Conservation (phyloP, 2,797 vertebrate species). For the Arctocebus calabarensis region DNA sequence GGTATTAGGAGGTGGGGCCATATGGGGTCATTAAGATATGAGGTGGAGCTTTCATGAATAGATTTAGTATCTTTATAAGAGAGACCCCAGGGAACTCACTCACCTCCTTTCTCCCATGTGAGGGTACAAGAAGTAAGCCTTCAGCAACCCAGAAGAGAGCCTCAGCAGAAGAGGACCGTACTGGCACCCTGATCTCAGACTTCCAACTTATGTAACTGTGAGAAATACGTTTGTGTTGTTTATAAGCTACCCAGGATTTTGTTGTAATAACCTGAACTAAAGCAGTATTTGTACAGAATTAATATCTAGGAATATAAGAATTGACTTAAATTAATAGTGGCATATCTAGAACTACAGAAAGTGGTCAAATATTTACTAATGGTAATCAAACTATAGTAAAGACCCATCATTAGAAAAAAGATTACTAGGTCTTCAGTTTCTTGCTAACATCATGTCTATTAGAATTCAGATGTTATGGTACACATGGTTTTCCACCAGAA, state of each 20-base stretch:
- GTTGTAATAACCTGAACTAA: not conserved
- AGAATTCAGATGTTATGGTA: not conserved
- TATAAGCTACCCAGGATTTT: not conserved
- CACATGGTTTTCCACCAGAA: not conserved
- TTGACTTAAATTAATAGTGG: conserved; percentile 59
- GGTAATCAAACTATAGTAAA: not conserved
- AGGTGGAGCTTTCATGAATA: not conserved
- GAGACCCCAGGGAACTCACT: not conserved
- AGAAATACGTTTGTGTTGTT: not conserved
- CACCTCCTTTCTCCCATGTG: not conserved
- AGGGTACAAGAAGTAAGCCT: not conserved
- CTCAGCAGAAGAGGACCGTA: not conserved
- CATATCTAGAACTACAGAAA: conserved; percentile 13
- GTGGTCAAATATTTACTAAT: not conserved
- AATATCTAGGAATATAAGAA: conserved; percentile 60
- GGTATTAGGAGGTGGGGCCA: not conserved
- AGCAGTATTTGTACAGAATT: conserved; percentile 32
- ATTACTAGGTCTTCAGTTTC: not conserved
- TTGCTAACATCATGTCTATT: not conserved
- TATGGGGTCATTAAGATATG: not conserved
- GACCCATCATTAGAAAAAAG: not conserved
- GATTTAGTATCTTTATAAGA: not conserved
- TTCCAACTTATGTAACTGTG: not conserved
- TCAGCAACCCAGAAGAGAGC: not conserved
- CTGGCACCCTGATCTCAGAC: not conserved